Evolutionary conservation across 2,797 vertebrate genomes (phyloP).

Genomic region (Heteromormyrus szaboi): DNA sequence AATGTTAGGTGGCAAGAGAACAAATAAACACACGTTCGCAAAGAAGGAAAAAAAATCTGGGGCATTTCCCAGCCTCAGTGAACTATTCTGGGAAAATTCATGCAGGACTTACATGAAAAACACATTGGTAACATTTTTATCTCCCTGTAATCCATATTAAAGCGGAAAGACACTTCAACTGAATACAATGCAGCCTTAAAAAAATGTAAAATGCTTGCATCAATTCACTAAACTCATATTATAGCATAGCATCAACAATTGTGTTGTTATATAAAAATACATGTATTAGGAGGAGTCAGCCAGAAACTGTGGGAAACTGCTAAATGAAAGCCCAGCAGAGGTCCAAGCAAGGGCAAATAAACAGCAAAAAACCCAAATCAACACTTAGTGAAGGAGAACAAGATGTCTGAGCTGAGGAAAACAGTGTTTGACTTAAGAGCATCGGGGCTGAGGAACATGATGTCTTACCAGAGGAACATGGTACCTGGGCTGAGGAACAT

Average conservation of each 20-base stretch:
- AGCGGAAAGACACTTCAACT: neutral
- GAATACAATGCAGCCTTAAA: neutral
- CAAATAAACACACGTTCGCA: neutral
- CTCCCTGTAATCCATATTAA: neutral
- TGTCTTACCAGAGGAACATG: neutral
- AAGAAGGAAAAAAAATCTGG: neutral
- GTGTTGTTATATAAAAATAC: neutral
- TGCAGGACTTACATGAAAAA: constrained; percentile 64
- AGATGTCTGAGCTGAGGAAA: neutral
- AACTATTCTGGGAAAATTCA: constrained; percentile 70
- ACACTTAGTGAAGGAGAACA: neutral
- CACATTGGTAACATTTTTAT: constrained; percentile 54
- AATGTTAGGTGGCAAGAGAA: neutral
- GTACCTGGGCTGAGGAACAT: neutral
- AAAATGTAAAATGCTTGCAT: neutral
- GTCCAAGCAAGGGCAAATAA: neutral
- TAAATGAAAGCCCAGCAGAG: neutral
- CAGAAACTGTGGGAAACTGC: neutral
- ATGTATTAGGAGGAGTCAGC: neutral
- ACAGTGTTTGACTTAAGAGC: too few relatives aligned
- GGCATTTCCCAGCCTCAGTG: constrained; percentile 37
- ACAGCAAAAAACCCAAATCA: neutral
- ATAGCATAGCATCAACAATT: neutral
- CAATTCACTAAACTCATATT: neutral
- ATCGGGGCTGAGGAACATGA: neutral